Conservation (phyloP, 64 coral and sea anemone genomes). For the Catalaphyllia jardinei region DNA sequence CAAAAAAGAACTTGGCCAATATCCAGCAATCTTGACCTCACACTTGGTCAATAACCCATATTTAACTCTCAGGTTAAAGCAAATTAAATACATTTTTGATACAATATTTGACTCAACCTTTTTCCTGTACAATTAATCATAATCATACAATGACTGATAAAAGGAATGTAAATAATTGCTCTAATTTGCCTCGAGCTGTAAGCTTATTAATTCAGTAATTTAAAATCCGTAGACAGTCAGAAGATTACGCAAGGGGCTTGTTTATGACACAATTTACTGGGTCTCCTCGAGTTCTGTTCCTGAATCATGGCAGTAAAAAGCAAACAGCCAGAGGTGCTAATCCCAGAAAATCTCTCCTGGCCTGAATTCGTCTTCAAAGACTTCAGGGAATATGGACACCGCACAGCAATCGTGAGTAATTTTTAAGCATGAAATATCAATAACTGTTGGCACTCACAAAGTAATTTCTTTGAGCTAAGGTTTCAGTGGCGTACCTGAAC, state of each 20-base stretch:
- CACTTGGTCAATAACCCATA: no score
- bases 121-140: no score
- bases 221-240: neutral
- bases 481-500: no score
- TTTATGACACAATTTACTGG: neutral
- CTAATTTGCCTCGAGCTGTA: neutral
- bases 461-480: no score
- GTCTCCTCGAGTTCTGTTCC: neutral
- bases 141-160: neutral
- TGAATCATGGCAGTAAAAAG: slow-evolving; percentile 16
- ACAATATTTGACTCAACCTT: no score
- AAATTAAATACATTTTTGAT: no score
- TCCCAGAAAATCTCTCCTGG: slow-evolving; percentile 38
- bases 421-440: neutral
- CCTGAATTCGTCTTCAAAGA: slow-evolving; percentile 42
- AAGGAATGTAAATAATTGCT: neutral
- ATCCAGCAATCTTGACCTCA: no score
- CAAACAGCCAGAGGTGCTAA: slow-evolving; percentile 32
- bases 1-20: no score
- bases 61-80: no score
- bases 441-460: no score
- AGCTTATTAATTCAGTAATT: neutral
- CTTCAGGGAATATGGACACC: slow-evolving; percentile 34
- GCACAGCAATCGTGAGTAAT: slow-evolving; percentile 53
- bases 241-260: neutral